Evolutionary conservation across 2,113 vertebrate genomes (phyloP).

Genomic region (Xerus inauris): DNA sequence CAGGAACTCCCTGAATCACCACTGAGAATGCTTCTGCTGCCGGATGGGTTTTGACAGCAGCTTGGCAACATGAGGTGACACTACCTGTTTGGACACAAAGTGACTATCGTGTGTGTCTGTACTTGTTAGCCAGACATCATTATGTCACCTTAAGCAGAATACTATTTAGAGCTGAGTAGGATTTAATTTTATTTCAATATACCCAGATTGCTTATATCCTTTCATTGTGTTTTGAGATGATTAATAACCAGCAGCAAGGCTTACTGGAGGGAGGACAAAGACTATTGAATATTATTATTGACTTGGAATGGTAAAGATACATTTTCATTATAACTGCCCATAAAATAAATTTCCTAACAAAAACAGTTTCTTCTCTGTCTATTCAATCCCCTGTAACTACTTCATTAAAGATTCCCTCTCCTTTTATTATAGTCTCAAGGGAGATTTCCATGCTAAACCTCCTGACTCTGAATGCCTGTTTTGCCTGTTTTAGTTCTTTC

Average conservation of each 20-base stretch:
- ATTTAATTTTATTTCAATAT: constrained; percentile 69
- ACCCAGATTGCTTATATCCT: constrained; percentile 33
- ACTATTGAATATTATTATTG: constrained; percentile 43
- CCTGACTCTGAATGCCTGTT: not conserved
- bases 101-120: not conserved
- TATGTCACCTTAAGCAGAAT: constrained; percentile 45
- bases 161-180: constrained; percentile 9
- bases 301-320: constrained; percentile 38
- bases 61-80: constrained; percentile 30
- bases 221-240: constrained; percentile 61
- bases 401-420: constrained; percentile 20
- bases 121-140: constrained; percentile 51
- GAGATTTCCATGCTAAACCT: not conserved
- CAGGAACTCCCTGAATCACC: not conserved
- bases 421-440: not conserved
- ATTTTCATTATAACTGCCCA: constrained; percentile 51
- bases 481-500: not conserved
- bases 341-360: constrained; percentile 39
- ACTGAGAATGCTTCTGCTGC: not conserved
- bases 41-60: constrained; percentile 12
- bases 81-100: constrained; percentile 39
- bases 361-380: constrained; percentile 8
- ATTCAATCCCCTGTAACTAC: not conserved
- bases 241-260: constrained; percentile 62
- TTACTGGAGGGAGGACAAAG: constrained; percentile 37